Evolutionary conservation across 2,888 invertebrate species (phyloP).

Genomic region (Chrysina gloriosa): DNA sequence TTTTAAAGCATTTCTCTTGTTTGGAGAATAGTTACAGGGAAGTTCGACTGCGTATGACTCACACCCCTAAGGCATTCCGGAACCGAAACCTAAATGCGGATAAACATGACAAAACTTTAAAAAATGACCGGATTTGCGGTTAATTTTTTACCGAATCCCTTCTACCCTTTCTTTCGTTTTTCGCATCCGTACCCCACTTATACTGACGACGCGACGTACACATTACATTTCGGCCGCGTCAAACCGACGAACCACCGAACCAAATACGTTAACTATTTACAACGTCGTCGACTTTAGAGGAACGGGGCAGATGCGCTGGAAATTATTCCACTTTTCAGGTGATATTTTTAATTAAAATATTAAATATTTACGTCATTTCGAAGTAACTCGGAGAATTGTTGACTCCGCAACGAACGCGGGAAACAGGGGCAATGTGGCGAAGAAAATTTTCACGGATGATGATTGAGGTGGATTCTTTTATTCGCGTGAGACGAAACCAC

Average conservation of each 20-base stretch:
- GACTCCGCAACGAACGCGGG: neutral
- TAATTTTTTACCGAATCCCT: slow-evolving; percentile 11
- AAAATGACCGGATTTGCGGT: slow-evolving; percentile 13
- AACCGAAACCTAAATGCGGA: neutral
- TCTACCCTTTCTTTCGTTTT: neutral
- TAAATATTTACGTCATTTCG: slow-evolving; percentile 31
- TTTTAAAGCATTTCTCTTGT: slow-evolving; percentile 14
- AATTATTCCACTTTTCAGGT: slow-evolving; percentile 32
- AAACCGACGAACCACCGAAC: too few relatives aligned
- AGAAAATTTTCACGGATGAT: neutral
- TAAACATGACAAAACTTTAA: slow-evolving; percentile 18
- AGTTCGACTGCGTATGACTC: neutral
- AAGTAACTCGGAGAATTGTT: neutral
- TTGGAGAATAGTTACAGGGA: neutral
- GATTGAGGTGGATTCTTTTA: slow-evolving; percentile 8
- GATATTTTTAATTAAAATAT: slow-evolving; percentile 39
- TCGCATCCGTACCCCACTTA: neutral
- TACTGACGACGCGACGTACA: neutral
- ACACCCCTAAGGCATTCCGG: neutral
- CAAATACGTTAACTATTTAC: slow-evolving; percentile 8
- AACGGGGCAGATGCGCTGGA: neutral
- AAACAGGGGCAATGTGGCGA: neutral
- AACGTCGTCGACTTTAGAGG: neutral
- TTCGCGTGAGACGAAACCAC: neutral
- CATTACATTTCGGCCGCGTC: neutral